Conservation (phyloP, 2,888 invertebrate species). For the Noctua comes region DNA sequence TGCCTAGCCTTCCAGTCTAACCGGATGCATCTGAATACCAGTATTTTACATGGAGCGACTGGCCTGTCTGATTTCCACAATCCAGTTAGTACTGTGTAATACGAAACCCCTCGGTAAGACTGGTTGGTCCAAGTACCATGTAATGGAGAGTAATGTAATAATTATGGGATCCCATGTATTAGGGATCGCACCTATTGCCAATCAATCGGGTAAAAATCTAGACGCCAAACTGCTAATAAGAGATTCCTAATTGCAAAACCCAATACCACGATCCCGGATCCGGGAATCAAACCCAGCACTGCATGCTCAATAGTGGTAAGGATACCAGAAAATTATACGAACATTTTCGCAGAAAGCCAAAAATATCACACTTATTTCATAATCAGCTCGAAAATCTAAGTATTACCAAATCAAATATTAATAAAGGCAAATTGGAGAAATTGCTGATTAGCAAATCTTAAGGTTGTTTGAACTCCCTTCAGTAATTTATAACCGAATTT, state of each 20-base stretch:
- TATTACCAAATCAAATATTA: conserved; percentile 60
- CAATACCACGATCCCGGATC: not conserved
- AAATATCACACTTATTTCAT: conserved; percentile 6
- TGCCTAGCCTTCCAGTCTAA: too few relatives aligned
- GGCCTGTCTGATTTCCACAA: too few relatives aligned
- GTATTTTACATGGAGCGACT: too few relatives aligned
- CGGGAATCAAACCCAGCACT: not conserved
- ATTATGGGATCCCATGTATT: not conserved
- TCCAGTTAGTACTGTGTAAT: too few relatives aligned
- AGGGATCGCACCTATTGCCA: not conserved
- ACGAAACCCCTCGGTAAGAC: too few relatives aligned
- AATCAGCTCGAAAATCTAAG: conserved; percentile 29
- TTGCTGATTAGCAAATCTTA: conserved; percentile 62
- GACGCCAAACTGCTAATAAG: not conserved
- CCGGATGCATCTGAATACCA: too few relatives aligned
- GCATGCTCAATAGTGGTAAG: not conserved
- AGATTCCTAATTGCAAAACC: not conserved
- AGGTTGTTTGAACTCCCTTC: conserved; percentile 52
- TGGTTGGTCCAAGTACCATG: too few relatives aligned
- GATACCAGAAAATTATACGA: not conserved
- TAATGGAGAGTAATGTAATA: not conserved
- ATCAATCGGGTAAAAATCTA: not conserved
- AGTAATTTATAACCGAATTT: conserved; percentile 62
- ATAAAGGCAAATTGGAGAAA: conserved; percentile 58
- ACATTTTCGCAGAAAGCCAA: not conserved